Percentiles rank a stretch among this genome's conserved stretches.
Conservation (phyloP, 2,113 vertebrate species). For the Eleginops maclovinus region DNA sequence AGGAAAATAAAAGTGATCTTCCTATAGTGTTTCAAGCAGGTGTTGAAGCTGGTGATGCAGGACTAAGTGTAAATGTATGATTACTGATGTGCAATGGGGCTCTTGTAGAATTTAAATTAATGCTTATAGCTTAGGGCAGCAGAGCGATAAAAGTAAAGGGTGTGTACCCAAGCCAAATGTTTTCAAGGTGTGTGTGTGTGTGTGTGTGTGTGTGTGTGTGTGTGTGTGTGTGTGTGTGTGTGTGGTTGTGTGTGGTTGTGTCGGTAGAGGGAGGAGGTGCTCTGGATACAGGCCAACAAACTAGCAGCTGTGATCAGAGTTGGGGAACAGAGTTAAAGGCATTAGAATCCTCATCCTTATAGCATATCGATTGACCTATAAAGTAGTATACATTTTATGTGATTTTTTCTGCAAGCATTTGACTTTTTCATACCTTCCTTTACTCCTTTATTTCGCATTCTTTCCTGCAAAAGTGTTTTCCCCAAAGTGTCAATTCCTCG, state of each 20-base stretch:
- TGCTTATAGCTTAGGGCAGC: constrained; percentile 29
- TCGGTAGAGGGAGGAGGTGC: constrained; percentile 33
- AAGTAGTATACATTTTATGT: neutral
- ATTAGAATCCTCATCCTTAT: constrained; percentile 40
- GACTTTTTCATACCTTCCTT: neutral
- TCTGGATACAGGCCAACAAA: constrained; percentile 63
- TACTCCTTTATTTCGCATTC: constrained; percentile 31
- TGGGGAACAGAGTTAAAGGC: constrained; percentile 46
- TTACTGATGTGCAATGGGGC: constrained; percentile 29
- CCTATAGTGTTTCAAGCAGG: constrained; percentile 33
- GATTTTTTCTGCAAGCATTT: neutral
- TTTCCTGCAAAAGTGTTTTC: constrained; percentile 31
- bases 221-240: constrained; percentile 19
- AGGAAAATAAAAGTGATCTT: too few species aligned
- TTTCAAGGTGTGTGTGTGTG: constrained; percentile 43
- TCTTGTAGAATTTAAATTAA: constrained; percentile 35
- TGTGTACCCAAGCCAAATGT: constrained; percentile 45
- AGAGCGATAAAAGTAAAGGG: constrained; percentile 20
- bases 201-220: constrained; percentile 23
- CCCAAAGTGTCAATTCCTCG: constrained; percentile 47
- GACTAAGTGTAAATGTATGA: constrained; percentile 30
- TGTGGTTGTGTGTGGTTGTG: constrained; percentile 10
- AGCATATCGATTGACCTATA: constrained; percentile 27
- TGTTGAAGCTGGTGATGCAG: constrained; percentile 36
- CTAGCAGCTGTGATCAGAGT: constrained; percentile 55